These are phyloP conservation scores for Onychomys leucogaster DNA, from an alignment of 2,797 vertebrate species.

Conservation along the genomic window DNA sequence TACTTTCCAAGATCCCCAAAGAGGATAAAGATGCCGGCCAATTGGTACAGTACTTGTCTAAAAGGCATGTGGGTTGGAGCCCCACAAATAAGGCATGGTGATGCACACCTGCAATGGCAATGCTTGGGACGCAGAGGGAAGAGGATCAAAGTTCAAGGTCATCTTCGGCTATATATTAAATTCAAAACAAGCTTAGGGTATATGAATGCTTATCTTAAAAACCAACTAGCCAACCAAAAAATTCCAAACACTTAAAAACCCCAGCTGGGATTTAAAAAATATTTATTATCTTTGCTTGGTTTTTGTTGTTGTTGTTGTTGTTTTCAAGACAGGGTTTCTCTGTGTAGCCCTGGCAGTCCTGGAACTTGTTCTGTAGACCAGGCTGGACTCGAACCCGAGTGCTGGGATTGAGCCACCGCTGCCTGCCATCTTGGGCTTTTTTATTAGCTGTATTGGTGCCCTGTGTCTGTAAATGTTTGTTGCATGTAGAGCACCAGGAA, in stretches of 20 bases:
- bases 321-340: not conserved
- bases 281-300: constrained; percentile 4
- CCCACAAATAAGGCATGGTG: not conserved
- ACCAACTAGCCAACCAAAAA: not conserved
- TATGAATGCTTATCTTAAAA: not conserved
- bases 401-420: not conserved
- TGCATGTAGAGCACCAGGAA: not conserved
- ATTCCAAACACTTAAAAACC: not conserved
- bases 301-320: not conserved
- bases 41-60: not conserved
- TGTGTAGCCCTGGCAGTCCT: not conserved
- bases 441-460: not conserved
- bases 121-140: not conserved
- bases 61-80: not conserved
- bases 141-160: not conserved
- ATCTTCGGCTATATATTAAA: not conserved
- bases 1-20: not conserved
- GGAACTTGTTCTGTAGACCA: not conserved
- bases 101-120: not conserved
- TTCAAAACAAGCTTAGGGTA: not conserved
- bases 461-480: constrained; percentile 46
- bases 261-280: not conserved
- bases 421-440: not conserved
- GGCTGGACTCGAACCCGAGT: not conserved
- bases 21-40: not conserved